These are phyloP conservation scores for human (Homo sapiens) DNA, from an alignment of 2,113 vertebrate species.

Conservation along the genomic window DNA sequence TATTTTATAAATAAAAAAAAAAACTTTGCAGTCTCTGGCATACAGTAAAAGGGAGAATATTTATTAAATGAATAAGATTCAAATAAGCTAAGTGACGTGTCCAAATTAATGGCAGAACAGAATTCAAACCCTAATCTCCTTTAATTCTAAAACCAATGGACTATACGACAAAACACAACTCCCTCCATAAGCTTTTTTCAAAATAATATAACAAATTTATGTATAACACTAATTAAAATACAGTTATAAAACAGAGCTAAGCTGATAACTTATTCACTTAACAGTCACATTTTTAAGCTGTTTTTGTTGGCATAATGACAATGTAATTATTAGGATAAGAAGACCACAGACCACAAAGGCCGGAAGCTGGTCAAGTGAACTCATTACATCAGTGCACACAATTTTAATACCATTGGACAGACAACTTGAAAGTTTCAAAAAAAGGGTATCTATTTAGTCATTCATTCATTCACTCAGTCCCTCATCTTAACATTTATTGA, in stretches of 20 bases:
- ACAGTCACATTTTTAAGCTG: not conserved
- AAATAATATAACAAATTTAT: constrained; percentile 4
- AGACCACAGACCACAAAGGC: not conserved
- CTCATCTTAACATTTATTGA: not conserved
- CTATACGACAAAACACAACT: not conserved
- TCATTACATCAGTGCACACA: not conserved
- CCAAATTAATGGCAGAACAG: not conserved
- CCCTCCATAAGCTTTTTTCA: not conserved
- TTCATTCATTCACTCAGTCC: not conserved
- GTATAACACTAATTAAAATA: not conserved
- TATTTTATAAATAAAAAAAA: constrained; percentile 27
- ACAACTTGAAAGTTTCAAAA: not conserved
- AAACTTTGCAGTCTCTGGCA: not conserved
- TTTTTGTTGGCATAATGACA: not conserved
- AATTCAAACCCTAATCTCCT: not conserved
- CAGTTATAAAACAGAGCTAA: not conserved
- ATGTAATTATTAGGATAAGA: not conserved
- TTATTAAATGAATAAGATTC: constrained; percentile 19
- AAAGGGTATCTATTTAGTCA: not conserved
- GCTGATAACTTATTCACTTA: not conserved
- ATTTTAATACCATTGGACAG: not conserved
- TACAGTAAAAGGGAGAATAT: constrained; percentile 12
- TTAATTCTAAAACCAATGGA: not conserved
- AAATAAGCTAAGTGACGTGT: not conserved
- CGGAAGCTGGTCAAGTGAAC: not conserved